Percentiles rank a stretch among this genome's conserved stretches.
Evolutionary conservation across 2,797 vertebrate species (phyloP).

Genomic region (Lagorchestes hirsutus): DNA sequence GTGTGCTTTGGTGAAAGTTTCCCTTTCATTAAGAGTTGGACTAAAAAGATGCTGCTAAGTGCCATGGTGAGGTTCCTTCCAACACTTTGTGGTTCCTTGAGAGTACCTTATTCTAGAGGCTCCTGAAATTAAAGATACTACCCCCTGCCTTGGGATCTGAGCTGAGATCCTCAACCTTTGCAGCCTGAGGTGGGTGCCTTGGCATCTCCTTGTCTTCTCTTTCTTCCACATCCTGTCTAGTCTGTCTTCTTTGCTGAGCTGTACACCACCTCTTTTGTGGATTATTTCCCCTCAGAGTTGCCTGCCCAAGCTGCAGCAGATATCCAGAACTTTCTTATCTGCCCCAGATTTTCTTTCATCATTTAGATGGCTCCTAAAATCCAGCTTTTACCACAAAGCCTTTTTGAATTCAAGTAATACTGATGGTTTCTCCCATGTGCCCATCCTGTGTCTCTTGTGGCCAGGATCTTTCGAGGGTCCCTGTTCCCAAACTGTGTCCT

Average conservation of each 20-base stretch:
- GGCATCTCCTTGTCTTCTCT: background rate
- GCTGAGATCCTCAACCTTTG: background rate
- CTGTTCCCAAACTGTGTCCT: background rate
- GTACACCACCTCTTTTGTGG: background rate
- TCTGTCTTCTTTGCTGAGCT: background rate
- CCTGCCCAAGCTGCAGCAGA: background rate
- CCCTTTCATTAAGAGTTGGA: background rate
- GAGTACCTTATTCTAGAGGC: no score
- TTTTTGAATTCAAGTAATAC: background rate
- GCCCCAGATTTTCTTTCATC: constrained; percentile 14
- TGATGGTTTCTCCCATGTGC: background rate
- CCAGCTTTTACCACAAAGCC: background rate
- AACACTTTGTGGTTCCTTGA: background rate
- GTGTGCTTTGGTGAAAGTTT: background rate
- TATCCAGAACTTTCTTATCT: background rate
- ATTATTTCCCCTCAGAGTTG: background rate
- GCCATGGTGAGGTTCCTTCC: background rate
- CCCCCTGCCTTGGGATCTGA: background rate
- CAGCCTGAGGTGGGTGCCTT: background rate
- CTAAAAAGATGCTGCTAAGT: background rate
- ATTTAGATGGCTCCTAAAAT: constrained; percentile 28
- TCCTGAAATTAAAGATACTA: background rate
- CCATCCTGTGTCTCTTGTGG: background rate
- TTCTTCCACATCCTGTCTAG: background rate
- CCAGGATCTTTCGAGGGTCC: background rate